Evolutionary conservation across 2,113 vertebrate genomes (phyloP).

Genomic region (Phocoena sinus): DNA sequence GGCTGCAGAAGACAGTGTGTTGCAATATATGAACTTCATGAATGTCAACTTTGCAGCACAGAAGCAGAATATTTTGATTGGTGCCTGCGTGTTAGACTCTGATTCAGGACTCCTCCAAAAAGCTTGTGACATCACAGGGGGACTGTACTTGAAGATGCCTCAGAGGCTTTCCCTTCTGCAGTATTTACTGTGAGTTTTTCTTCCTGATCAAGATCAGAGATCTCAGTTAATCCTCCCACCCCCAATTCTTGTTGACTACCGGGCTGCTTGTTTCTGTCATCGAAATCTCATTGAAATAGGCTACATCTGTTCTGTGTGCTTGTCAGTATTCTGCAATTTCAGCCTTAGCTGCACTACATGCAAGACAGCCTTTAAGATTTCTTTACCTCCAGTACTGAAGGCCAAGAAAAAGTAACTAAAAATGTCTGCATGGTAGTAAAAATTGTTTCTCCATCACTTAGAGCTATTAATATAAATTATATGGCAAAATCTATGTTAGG

Average conservation of each 20-base stretch:
- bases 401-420: slow-evolving; percentile 97
- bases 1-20: slow-evolving; percentile 93
- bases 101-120: slow-evolving; percentile 97
- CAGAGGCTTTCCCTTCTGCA: slow-evolving; percentile 94
- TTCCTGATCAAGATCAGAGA: slow-evolving; percentile 94
- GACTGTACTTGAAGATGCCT: slow-evolving; percentile 94
- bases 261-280: slow-evolving; percentile 96
- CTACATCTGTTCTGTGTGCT: slow-evolving; percentile 96
- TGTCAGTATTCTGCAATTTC: slow-evolving; percentile 99
- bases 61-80: slow-evolving; percentile 95
- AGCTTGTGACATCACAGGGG: slow-evolving; percentile 98
- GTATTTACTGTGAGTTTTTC: slow-evolving; percentile 97
- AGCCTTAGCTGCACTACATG: slow-evolving; percentile 98
- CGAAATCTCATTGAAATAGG: slow-evolving; percentile 97
- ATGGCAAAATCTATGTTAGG: background rate
- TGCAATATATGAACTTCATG: slow-evolving; percentile 99
- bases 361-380: slow-evolving; percentile 98
- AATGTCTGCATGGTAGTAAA: slow-evolving; percentile 64
- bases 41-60: slow-evolving; percentile 98
- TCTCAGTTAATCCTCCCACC: slow-evolving; percentile 92
- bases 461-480: background rate
- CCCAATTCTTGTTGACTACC: slow-evolving; percentile 93
- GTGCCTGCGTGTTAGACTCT: slow-evolving; percentile 93
- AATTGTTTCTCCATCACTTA: background rate
- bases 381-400: slow-evolving; percentile 93